These are phyloP conservation scores for Sapajus apella DNA, from an alignment of 2,113 vertebrate species.

Conservation along the genomic window DNA sequence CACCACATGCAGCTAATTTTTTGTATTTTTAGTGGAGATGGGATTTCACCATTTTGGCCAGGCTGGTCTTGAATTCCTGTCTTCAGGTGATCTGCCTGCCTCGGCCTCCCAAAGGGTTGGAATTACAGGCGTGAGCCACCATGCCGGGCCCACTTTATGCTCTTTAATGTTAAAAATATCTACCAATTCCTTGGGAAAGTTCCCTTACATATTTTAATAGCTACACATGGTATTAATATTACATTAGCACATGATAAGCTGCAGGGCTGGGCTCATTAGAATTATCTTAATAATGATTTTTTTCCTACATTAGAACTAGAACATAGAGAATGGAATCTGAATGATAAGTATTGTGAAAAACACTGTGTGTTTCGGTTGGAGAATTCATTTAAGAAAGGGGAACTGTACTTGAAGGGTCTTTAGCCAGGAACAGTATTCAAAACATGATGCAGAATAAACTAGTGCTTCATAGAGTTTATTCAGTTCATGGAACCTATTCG, in stretches of 20 bases:
- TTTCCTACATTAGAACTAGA: background rate
- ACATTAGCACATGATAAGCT: background rate
- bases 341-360: background rate
- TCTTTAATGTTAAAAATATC: background rate
- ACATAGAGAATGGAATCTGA: background rate
- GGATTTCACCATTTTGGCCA: no score
- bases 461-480: background rate
- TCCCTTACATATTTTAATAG: background rate
- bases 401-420: rapidly evolving
- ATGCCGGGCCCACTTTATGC: no score
- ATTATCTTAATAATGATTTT: background rate
- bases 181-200: background rate
- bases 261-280: background rate
- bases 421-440: background rate
- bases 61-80: no score
- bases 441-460: background rate
- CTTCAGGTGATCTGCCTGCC: no score
- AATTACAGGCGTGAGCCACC: no score
- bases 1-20: no score
- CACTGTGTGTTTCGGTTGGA: background rate
- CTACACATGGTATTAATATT: background rate
- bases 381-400: no score
- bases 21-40: no score
- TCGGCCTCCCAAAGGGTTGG: no score
- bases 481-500: background rate